phyloP scores from a whole-genome alignment of 2,797 vertebrate species.

The Psittacula echo region DNA sequence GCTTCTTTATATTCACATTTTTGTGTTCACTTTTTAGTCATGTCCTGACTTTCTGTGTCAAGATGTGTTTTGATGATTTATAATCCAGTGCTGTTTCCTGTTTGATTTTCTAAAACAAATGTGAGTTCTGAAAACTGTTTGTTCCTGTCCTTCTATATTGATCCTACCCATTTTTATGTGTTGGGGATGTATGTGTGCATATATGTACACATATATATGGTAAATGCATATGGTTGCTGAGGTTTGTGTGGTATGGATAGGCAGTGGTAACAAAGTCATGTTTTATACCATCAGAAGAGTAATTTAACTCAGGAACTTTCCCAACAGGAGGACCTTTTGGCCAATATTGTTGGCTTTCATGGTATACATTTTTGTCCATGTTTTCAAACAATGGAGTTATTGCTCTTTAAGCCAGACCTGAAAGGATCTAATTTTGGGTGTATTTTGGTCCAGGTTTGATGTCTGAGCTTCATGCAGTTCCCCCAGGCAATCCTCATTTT shows the following conservation, averaged over 20 bases:
- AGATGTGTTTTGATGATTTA: neutral
- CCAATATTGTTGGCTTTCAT: neutral
- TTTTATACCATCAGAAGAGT: neutral
- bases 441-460: neutral
- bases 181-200: neutral
- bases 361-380: rapidly evolving
- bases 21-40: neutral
- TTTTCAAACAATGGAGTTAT: neutral
- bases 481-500: neutral
- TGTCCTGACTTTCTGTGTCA: neutral
- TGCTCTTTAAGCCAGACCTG: neutral
- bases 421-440: neutral
- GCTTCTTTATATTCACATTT: neutral
- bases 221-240: neutral
- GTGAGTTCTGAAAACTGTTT: neutral
- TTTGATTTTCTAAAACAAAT: neutral
- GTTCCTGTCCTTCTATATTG: neutral
- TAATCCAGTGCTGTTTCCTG: neutral
- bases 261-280: neutral
- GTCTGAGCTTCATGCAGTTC: neutral
- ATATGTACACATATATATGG: too few species aligned
- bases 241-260: neutral
- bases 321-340: neutral
- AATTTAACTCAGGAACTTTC: neutral
- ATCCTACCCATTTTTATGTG: neutral